Evolutionary conservation across 2,888 invertebrate genomes (phyloP), one percentile per base, ranked within the genome.

Genomic region (Tromatobia lineatoria): DNA sequence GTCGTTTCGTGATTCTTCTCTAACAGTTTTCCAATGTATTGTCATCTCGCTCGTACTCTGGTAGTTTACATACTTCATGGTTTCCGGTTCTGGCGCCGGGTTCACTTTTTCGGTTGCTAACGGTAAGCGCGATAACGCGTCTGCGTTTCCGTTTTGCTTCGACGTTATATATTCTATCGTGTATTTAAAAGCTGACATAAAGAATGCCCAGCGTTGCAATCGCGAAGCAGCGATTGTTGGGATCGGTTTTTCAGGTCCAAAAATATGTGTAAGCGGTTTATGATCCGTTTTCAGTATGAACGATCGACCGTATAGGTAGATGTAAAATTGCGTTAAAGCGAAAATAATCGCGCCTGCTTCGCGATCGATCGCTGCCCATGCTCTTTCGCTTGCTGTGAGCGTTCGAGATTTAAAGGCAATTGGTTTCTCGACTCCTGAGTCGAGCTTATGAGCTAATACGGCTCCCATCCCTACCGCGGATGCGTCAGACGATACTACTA

Each of bases 261-360:
- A 73, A 18, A 83, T 80, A 6, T 69, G 42, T 13, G 73, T 73
- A 23, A 83, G 29, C 10, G 75, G 70, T 66, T 80, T 80, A 13
- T 83, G 80, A 50, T 83, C 83, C 18, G 69, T 80, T 15, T 64
- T 74, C n/a, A 80, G 18, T 67, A 74, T 67, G 34, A 59, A 81
- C 20, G 69, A 59, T 2, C 71, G 75, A 4, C 69, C 71, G 52
- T 64, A 70, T 23, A 70, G 6, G 34, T 70, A 70, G 38, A 59
- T 61, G 50, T 76, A 61, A 25, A 69, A 75, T 13, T 64, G 45
- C 13, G 45, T 77, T 8, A 77, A 45, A 1, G 45, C 67, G 29
- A 67, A 67, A 67, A 67, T 57, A 11, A 76, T 54, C 25, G 57
- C 66, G 20, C 52, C 52, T 25, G 75, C 75, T 66, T 75, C 75